Evolutionary conservation across 2,113 vertebrate species (phyloP).

Genomic region (pig (Sus scrofa)): T2T-Sscrofa CM000819.6:23837501-23838000

Average conservation of each 20-base stretch:
- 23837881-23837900: neutral
- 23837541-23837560: constrained; percentile 37
- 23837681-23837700: constrained; percentile 65
- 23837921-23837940: neutral
- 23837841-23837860: neutral
- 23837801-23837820: constrained; percentile 1
- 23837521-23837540: neutral
- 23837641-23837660: constrained; percentile 74
- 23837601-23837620: constrained; percentile 55
- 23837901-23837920: neutral
- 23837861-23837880: neutral
- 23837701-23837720: constrained; percentile 66
- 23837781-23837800: constrained; percentile 33
- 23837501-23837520: constrained; percentile 31
- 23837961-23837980: neutral
- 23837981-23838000: neutral
- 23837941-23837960: constrained; percentile 36
- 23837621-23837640: constrained; percentile 79
- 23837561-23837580: constrained; percentile 24
- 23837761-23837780: constrained; percentile 55
- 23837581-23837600: constrained; percentile 43
- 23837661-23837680: constrained; percentile 64
- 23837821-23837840: neutral
- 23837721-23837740: constrained; percentile 38
- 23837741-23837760: constrained; percentile 56